A percentile compares a stretch with the other conserved stretches of the same genome.
Conservation (phyloP, 2,797 vertebrate genomes). For the Malurus splendens region DNA sequence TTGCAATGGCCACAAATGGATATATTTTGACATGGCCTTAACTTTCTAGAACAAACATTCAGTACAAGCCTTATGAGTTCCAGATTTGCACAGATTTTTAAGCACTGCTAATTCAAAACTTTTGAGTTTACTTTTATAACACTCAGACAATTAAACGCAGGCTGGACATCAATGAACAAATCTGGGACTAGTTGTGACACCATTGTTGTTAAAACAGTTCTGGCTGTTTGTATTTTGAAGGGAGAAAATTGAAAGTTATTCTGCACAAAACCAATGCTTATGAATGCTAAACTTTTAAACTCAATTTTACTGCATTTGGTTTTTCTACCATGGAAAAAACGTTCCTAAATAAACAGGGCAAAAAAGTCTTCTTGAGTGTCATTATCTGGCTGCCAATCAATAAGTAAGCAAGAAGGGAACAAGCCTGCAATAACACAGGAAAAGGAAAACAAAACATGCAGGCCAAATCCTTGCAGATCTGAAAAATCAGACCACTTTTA, state of each 20-base stretch:
- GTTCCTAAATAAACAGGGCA: not conserved
- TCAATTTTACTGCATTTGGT: not conserved
- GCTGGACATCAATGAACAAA: conserved; percentile 14
- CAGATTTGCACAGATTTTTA: conserved; percentile 36
- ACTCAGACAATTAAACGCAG: conserved; percentile 42
- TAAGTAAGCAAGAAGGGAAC: conserved; percentile 21
- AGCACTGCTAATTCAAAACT: conserved; percentile 28
- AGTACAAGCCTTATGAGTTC: conserved; percentile 7
- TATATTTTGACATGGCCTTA: not conserved
- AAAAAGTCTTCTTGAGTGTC: not conserved
- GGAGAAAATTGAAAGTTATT: conserved; percentile 46
- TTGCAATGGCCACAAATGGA: not conserved
- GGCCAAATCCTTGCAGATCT: conserved; percentile 10
- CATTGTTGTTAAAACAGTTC: conserved; percentile 13
- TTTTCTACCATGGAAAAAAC: not conserved
- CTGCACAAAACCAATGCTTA: not conserved
- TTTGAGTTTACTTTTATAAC: conserved; percentile 39
- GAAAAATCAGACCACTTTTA: conserved; percentile 3
- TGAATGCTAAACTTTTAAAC: conserved; percentile 17
- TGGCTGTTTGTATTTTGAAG: conserved; percentile 33
- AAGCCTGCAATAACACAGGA: conserved; percentile 7
- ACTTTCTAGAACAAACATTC: conserved; percentile 1
- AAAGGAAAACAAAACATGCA: conserved; percentile 6
- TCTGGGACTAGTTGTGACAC: conserved; percentile 39
- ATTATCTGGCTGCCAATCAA: conserved; percentile 1